Base-by-base conservation (phyloP, 2,113 vertebrate species). In the Caranx melampygus region DNA sequence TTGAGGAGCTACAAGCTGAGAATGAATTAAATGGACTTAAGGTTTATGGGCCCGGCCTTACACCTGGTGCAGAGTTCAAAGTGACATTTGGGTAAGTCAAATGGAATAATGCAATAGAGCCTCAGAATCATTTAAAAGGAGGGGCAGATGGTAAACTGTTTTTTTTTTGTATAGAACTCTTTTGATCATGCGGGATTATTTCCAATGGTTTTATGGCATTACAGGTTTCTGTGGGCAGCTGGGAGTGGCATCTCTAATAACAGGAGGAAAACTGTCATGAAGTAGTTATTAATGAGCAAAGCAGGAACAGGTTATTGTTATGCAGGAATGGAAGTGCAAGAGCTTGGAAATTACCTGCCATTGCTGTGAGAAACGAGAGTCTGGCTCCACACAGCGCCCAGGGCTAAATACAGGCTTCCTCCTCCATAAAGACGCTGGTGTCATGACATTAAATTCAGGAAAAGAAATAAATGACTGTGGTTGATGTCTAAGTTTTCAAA, bases 271-370 rank as follows among this genome's bases (percentile, higher is more conserved):
- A 58, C 54, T 58, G 68, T 71, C 62, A 57, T 72, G 55, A 77
- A 15, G 5, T 61, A 20, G 20, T 45, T 63, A 70, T 72, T 92
- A 92, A 92, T 86, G 78, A 76, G 35, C 37, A 52, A 75, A 72
- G 78, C 18, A 59, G 68, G 49, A 79, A 59, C 20, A 57, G 68
- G 52, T 73, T 85, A 79, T 87, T 78, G 80, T 85, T 78, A 90
- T 88, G 54, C 64, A 66, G 72, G 61, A 83, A 75, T 15, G 34
- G 64, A 61, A 49, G 8, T 42, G 47, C 57, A 16, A 16, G 40
- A 76, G 64, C 21, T 68, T 77, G 92, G 87, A 92, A 93, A 93
- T 92, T 26, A 88, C 83, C 88, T 92, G 92, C 73, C 89, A 89
- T 66, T 6, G 8, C 58, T 40, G 37, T 92, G 85, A 93, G 80